Evolutionary conservation across 2,797 vertebrate genomes (phyloP).

Genomic region (Pangasius sanitwongsei): DNA sequence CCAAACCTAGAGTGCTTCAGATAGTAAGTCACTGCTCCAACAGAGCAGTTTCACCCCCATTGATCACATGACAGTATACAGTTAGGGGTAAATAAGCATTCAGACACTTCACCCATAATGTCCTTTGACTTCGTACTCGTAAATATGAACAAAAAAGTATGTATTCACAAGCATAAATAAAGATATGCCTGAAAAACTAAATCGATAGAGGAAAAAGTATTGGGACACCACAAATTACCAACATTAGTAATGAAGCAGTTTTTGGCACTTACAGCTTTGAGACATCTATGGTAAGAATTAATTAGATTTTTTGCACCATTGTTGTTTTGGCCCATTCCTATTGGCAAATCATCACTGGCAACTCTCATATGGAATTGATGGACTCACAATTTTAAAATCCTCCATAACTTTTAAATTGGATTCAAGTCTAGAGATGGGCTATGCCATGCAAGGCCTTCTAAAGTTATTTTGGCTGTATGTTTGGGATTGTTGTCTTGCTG

Average conservation of each 20-base stretch:
- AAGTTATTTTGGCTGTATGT: background rate
- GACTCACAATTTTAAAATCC: background rate
- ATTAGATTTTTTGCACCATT: background rate
- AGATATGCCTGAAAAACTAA: background rate
- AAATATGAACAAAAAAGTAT: background rate
- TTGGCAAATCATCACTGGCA: background rate
- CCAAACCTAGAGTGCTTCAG: slow-evolving; percentile 41
- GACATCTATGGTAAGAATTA: background rate
- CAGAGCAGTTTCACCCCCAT: background rate
- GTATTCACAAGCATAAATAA: background rate
- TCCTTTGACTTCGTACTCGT: background rate
- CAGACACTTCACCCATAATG: background rate
- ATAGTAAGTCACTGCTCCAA: slow-evolving; percentile 30
- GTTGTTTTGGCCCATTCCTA: background rate
- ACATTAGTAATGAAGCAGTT: background rate
- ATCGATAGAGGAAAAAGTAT: background rate
- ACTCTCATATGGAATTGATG: no score
- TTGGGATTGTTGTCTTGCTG: background rate
- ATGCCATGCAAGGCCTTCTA: background rate
- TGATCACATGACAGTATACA: background rate
- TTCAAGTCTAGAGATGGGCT: no score
- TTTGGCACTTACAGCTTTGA: background rate
- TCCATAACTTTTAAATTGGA: no score
- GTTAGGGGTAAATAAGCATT: background rate
- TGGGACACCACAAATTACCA: background rate